Conservation (phyloP, 2,888 invertebrate genomes). For the Apotomis betuletana region DNA sequence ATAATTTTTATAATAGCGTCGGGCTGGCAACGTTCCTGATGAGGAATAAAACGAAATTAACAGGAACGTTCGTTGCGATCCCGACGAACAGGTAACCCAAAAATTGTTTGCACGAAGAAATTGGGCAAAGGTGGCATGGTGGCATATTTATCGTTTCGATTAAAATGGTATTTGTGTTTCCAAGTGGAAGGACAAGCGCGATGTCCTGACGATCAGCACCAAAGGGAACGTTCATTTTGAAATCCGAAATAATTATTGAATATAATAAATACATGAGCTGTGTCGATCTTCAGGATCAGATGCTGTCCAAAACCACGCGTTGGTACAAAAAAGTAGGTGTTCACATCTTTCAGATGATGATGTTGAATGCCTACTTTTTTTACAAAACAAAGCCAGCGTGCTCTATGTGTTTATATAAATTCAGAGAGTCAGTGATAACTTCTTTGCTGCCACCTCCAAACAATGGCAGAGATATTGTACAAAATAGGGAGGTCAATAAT, state of each 20-base stretch:
- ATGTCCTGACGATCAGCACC: slow-evolving; percentile 12
- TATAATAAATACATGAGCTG: too few species aligned
- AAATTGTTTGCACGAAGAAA: background rate
- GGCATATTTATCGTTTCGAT: background rate
- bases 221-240: background rate
- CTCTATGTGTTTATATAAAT: background rate
- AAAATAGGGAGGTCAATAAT: background rate
- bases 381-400: background rate
- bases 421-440: background rate
- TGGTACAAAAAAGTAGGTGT: slow-evolving; percentile 4
- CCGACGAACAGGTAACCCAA: background rate
- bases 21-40: slow-evolving; percentile 5
- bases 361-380: slow-evolving; percentile 26
- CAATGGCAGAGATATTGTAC: background rate
- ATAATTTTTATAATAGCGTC: slow-evolving; percentile 1
- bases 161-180: background rate
- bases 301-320: background rate
- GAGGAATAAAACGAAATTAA: background rate
- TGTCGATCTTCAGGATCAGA: background rate
- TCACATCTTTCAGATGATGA: slow-evolving; percentile 10
- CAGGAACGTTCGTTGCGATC: slow-evolving; percentile 1
- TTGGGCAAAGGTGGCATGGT: slow-evolving; percentile 2
- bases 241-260: background rate
- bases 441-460: background rate
- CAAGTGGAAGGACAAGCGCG: slow-evolving; percentile 2